phyloP scores from a whole-genome alignment of 1,140 invertebrate species.

The Cyclargus thomasi region DNA sequence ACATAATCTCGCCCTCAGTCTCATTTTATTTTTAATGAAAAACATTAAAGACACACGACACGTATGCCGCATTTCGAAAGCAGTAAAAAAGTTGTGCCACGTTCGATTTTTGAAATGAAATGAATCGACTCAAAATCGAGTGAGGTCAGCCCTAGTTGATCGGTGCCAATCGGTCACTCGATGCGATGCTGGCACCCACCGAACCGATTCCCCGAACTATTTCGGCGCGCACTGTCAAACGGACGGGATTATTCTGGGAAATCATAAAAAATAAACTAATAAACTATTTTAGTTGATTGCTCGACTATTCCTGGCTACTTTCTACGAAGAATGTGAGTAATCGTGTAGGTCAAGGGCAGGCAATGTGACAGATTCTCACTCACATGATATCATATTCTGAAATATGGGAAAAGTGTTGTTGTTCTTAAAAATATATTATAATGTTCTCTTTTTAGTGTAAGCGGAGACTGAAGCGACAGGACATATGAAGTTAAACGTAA shows the following conservation, averaged over 20 bases:
- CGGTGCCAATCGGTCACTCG: constrained; percentile 34
- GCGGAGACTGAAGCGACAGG: too few relatives aligned
- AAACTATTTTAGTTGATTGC: background rate
- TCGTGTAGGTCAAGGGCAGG: background rate
- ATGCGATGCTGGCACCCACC: constrained; percentile 24
- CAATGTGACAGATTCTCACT: background rate
- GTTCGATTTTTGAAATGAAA: too few relatives aligned
- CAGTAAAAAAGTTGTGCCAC: too few relatives aligned
- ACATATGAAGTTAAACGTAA: too few relatives aligned
- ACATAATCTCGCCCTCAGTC: too few relatives aligned
- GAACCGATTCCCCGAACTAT: constrained; percentile 19
- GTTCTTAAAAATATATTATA: too few relatives aligned
- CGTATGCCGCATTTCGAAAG: too few relatives aligned
- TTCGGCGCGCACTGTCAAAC: constrained; percentile 13
- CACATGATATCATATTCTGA: background rate
- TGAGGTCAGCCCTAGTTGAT: background rate
- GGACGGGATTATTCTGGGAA: constrained; percentile 15
- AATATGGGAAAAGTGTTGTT: too few relatives aligned
- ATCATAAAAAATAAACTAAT: constrained; percentile 16
- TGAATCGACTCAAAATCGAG: background rate
- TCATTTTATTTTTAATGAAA: too few relatives aligned
- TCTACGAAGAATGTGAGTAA: constrained; percentile 2
- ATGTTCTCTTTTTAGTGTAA: too few relatives aligned
- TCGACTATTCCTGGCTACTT: background rate
- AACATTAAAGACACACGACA: too few relatives aligned